phyloP scores from a whole-genome alignment of 2,888 invertebrate species.

The Cyaniris semiargus region DNA sequence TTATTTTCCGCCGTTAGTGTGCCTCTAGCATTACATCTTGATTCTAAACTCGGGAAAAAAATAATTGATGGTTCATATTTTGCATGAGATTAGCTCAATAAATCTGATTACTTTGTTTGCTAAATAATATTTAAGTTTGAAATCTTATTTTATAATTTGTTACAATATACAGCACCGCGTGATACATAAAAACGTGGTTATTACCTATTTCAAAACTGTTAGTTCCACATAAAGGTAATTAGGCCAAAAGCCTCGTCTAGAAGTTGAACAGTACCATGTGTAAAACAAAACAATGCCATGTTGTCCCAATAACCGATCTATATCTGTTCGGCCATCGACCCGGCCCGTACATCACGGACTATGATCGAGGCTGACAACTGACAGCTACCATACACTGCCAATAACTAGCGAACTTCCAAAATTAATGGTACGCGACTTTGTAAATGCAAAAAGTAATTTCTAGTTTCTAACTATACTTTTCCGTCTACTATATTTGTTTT shows the following conservation, averaged over 20 bases:
- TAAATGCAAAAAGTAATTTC: not conserved
- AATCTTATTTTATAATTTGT: too few relatives aligned
- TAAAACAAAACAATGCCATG: constrained; percentile 26
- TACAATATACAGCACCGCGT: too few relatives aligned
- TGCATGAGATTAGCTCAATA: too few relatives aligned
- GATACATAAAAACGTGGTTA: too few relatives aligned
- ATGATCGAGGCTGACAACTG: constrained; percentile 22
- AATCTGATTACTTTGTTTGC: too few relatives aligned
- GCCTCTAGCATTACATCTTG: too few relatives aligned
- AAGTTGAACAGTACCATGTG: not conserved
- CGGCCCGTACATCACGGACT: not conserved
- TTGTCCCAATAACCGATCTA: constrained; percentile 26
- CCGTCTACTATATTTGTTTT: not conserved
- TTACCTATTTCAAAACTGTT: too few relatives aligned
- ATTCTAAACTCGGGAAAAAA: too few relatives aligned
- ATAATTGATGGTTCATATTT: too few relatives aligned
- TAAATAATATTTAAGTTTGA: too few relatives aligned
- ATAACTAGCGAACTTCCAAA: not conserved
- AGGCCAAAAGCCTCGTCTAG: not conserved
- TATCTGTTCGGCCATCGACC: constrained; percentile 17
- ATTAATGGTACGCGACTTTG: not conserved
- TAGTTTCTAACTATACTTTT: not conserved
- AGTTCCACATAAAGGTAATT: not conserved
- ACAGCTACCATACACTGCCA: constrained; percentile 12
- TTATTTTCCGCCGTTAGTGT: too few relatives aligned